Base-by-base conservation (phyloP, 2,113 vertebrate species). In the Sarotherodon lohbergeri region DNA sequence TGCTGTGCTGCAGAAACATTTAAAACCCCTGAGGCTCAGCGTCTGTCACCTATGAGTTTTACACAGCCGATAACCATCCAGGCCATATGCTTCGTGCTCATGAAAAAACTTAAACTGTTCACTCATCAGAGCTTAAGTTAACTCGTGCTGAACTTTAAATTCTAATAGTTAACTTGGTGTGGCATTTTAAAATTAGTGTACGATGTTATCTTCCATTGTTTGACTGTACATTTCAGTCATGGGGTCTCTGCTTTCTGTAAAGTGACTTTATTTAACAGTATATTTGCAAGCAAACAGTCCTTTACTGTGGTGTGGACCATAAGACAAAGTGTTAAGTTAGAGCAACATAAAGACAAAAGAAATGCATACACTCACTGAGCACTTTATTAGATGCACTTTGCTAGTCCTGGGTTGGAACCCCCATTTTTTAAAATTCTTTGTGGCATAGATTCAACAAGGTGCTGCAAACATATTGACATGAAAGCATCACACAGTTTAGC, bases 1-100 rank as follows among this genome's bases (percentile, higher is more conserved):
- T 24, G 36, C 85, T 39, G 81, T 63, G 29, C 54, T 86, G 85
- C 84, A 85, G 76, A 89, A 80, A 80, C 91, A 24, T 50, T 50
- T 63, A 56, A 63, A 84, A 43, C 90, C 88, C 93, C 79, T 11
- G 90, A 92, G 89, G 43, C 59, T 80, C 22, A 7, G 7, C 17
- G 91, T 95, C 93, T 93, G 12, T 91, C 93, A 87, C 91, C 90
- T 94, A 29, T 86, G 81, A 90, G 89, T 82, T 88, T 88, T 22
- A 90, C 83, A 89, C 86, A 79, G 59, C n/a, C 81, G 2, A 90
- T 82, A 85, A 48, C 79, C 43, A 48, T 73, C 76, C 36, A 41
- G 81, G 14, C 66, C 84, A 66, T 22, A 56, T 81, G 81, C 61
- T 48, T 81, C 5, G 19, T 80, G 80, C 56, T 39, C 46, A 78